Conservation (phyloP, 2,888 invertebrate species). For the Mythimna pallens region DNA sequence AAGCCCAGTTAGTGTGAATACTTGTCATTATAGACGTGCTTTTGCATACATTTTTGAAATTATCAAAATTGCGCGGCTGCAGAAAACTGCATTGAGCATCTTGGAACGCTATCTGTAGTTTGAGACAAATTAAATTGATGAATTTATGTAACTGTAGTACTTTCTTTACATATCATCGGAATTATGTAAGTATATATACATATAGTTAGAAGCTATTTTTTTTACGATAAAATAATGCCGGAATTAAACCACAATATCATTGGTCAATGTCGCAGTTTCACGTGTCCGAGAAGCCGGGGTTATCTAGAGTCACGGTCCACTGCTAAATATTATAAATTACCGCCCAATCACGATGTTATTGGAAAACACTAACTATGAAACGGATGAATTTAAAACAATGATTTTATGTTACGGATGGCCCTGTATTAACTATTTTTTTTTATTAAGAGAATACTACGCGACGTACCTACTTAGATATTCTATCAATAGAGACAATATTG, state of each 20-base stretch:
- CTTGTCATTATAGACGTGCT: background rate
- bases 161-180: too few relatives aligned
- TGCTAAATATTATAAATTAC: conserved; percentile 44
- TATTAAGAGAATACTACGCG: conserved; percentile 1
- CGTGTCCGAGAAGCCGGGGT: conserved; percentile 36
- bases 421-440: conserved; percentile 6
- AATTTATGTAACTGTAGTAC: background rate
- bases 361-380: conserved; percentile 35
- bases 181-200: too few relatives aligned
- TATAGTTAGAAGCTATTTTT: too few relatives aligned
- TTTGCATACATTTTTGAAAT: background rate
- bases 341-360: conserved; percentile 47
- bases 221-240: background rate
- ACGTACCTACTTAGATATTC: background rate
- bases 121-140: background rate
- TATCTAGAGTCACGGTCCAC: conserved; percentile 56
- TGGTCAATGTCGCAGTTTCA: conserved; percentile 32
- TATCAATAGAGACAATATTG: background rate
- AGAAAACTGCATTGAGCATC: too few relatives aligned
- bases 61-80: background rate
- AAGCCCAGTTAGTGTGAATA: background rate
- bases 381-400: conserved; percentile 31
- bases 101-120: too few relatives aligned
- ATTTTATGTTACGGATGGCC: conserved; percentile 18
- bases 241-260: background rate